Evolutionary conservation across 2,797 vertebrate species (phyloP).

Genomic region (Pseudomugil tenellus): DNA sequence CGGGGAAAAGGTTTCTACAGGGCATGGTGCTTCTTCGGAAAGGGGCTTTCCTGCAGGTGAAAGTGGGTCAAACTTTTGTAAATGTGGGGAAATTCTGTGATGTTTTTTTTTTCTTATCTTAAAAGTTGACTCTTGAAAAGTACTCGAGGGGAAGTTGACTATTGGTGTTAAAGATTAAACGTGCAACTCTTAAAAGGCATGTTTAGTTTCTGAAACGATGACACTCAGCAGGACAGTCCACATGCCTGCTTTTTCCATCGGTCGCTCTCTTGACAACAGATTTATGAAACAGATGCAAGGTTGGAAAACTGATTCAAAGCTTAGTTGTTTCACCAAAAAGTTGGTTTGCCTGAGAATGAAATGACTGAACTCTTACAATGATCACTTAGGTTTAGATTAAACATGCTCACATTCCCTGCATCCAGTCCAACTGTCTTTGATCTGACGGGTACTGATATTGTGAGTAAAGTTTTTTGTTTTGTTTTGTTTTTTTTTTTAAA

Average conservation of each 20-base stretch:
- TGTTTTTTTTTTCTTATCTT: neutral
- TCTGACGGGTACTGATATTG: slow-evolving; percentile 7
- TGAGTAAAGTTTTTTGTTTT: no score
- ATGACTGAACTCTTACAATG: slow-evolving; percentile 26
- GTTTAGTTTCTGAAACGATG: neutral
- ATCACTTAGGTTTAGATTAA: slow-evolving; percentile 39
- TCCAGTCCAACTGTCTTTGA: slow-evolving; percentile 7
- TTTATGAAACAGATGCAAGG: slow-evolving; percentile 41
- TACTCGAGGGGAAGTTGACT: slow-evolving; percentile 38
- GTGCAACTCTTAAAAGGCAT: slow-evolving; percentile 30
- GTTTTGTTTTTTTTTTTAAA: no score
- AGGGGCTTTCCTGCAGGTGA: slow-evolving; percentile 64
- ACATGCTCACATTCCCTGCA: slow-evolving; percentile 1
- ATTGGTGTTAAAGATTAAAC: slow-evolving; percentile 41
- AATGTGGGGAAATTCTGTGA: slow-evolving; percentile 27
- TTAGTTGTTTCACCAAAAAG: slow-evolving; percentile 1
- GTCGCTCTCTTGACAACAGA: slow-evolving; percentile 41
- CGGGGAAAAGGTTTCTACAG: slow-evolving; percentile 60
- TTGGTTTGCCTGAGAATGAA: slow-evolving; percentile 9
- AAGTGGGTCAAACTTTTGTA: slow-evolving; percentile 48
- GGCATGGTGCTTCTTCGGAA: slow-evolving; percentile 69
- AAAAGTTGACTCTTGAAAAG: slow-evolving; percentile 30
- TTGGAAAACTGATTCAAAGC: slow-evolving; percentile 36
- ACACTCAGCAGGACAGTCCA: slow-evolving; percentile 10
- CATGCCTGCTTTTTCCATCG: slow-evolving; percentile 47